Percentiles rank a stretch among this genome's conserved stretches.
These are phyloP conservation scores for Chorisops tibialis DNA, from an alignment of 2,888 invertebrate genomes.

Conservation along the genomic window DNA sequence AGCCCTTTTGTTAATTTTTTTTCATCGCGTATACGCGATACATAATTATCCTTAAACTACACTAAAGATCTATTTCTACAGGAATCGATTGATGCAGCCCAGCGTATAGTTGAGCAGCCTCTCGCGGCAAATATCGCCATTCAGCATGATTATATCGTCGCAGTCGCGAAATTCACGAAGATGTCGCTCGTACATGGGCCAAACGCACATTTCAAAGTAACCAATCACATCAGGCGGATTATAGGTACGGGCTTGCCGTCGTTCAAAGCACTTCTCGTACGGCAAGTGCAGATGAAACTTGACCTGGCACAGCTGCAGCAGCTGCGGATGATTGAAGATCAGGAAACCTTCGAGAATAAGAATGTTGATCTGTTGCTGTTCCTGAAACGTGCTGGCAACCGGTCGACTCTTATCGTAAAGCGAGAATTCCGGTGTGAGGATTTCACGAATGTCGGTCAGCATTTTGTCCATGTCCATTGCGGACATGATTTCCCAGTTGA, in stretches of 20 bases:
- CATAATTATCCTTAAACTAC: neutral
- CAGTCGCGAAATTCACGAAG: constrained; percentile 51
- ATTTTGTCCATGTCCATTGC: constrained; percentile 72
- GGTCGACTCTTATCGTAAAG: constrained; percentile 21
- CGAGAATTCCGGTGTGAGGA: constrained; percentile 42
- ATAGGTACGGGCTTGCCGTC: constrained; percentile 66
- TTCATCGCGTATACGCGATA: no score
- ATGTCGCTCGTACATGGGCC: constrained; percentile 77
- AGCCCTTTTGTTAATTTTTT: no score
- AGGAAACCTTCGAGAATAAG: constrained; percentile 76
- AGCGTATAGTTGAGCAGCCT: constrained; percentile 40
- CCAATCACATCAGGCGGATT: constrained; percentile 83
- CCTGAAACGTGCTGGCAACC: constrained; percentile 22
- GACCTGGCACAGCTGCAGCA: constrained; percentile 64
- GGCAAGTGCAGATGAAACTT: constrained; percentile 72
- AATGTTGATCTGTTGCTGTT: constrained; percentile 52
- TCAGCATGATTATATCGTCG: constrained; percentile 47
- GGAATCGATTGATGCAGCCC: constrained; percentile 27
- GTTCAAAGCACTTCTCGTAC: constrained; percentile 63
- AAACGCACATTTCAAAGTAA: constrained; percentile 85
- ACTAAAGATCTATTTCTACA: constrained; percentile 8
- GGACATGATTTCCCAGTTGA: constrained; percentile 72
- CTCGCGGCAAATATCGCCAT: constrained; percentile 48
- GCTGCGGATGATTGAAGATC: constrained; percentile 66
- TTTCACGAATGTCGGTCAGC: constrained; percentile 58